Conservation (phyloP, 2,797 vertebrate genomes). For the Ctenochaetus hawaiiensis region DNA sequence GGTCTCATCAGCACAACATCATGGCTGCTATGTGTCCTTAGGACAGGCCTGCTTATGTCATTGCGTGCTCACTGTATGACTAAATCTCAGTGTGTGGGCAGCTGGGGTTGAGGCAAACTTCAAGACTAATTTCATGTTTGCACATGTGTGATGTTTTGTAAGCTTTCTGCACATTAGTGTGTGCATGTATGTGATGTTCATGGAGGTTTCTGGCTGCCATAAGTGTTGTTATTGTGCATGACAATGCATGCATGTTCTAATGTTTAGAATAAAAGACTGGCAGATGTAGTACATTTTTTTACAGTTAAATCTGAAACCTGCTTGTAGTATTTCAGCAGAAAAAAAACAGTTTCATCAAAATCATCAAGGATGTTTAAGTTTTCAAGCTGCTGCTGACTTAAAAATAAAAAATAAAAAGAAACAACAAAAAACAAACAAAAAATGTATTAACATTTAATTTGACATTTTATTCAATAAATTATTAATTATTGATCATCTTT, state of each 20-base stretch:
- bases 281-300: not conserved
- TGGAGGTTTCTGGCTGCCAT: slow-evolving; percentile 30
- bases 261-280: not conserved
- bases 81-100: slow-evolving; percentile 62
- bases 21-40: slow-evolving; percentile 55
- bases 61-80: slow-evolving; percentile 57
- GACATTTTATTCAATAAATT: not conserved
- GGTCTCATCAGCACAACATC: slow-evolving; percentile 66
- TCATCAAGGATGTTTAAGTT: not conserved
- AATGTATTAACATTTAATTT: not conserved
- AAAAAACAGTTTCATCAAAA: not conserved
- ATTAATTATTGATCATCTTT: not conserved
- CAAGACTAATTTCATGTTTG: slow-evolving; percentile 63
- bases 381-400: not conserved
- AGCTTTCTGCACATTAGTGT: slow-evolving; percentile 24
- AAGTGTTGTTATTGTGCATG: not conserved
- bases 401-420: not conserved
- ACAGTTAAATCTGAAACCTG: not conserved
- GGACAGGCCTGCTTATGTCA: slow-evolving; percentile 68
- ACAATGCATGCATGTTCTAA: not conserved
- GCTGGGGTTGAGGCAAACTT: slow-evolving; percentile 61
- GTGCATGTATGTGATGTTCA: slow-evolving; percentile 33
- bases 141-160: slow-evolving; percentile 29
- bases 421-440: not conserved
- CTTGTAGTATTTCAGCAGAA: not conserved